phyloP scores from a whole-genome alignment of 92 coral and sea anemone species.

The Phenganax subtilis region DNA sequence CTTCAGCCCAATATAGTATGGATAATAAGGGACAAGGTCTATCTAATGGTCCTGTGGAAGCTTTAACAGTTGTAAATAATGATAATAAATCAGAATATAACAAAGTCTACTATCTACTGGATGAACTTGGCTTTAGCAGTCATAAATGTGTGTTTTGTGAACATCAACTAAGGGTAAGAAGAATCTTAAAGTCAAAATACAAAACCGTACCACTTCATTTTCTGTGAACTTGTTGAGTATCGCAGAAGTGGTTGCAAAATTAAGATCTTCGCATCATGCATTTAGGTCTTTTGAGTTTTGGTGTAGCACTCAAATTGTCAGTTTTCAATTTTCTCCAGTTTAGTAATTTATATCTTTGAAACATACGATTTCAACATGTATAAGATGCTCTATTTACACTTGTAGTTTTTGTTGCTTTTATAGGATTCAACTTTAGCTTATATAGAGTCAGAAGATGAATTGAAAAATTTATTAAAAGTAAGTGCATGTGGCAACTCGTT shows the following conservation, averaged over 20 bases:
- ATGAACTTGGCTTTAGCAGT: constrained; percentile 74
- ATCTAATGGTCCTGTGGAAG: constrained; percentile 26
- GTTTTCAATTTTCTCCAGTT: not conserved
- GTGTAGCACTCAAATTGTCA: no score
- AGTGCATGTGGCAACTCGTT: not conserved
- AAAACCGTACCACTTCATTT: not conserved
- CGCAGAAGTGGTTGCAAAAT: no score
- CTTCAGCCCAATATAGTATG: constrained; percentile 23
- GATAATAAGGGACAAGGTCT: constrained; percentile 30
- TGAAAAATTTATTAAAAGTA: constrained; percentile 76
- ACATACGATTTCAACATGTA: not conserved
- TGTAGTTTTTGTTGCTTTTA: constrained; percentile 21
- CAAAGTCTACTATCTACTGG: constrained; percentile 72
- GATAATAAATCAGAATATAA: constrained; percentile 46
- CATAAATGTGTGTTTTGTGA: constrained; percentile 62
- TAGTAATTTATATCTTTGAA: not conserved
- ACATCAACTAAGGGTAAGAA: constrained; percentile 78
- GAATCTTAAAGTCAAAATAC: not conserved
- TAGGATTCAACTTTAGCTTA: constrained; percentile 81
- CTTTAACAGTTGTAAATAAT: constrained; percentile 10
- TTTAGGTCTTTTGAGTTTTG: no score
- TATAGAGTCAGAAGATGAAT: constrained; percentile 89
- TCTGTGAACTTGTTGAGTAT: no score
- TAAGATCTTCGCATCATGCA: no score
- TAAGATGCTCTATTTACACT: not conserved